Evolutionary conservation across 2,888 invertebrate species (phyloP).

Genomic region (Mythimna vitellina): DNA sequence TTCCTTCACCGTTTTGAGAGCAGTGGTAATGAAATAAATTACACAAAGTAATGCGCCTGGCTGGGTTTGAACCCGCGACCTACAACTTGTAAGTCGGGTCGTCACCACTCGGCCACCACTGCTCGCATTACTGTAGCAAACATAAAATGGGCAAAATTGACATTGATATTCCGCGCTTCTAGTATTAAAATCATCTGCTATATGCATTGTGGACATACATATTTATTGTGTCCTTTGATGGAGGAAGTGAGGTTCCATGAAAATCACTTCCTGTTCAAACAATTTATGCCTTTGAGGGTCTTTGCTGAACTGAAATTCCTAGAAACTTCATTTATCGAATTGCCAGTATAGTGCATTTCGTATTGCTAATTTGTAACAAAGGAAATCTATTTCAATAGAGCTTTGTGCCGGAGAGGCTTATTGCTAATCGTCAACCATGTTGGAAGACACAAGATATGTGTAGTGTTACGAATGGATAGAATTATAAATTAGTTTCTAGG

Average conservation of each 20-base stretch:
- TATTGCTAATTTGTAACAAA: constrained; percentile 1
- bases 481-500: too few relatives aligned
- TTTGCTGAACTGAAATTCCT: background rate
- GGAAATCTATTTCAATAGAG: background rate
- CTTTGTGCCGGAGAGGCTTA: background rate
- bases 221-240: background rate
- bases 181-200: too few relatives aligned
- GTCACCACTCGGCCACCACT: too few relatives aligned
- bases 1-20: too few relatives aligned
- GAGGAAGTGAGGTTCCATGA: background rate
- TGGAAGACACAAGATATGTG: background rate
- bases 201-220: background rate
- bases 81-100: too few relatives aligned
- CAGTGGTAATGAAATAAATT: too few relatives aligned
- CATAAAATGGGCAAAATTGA: too few relatives aligned
- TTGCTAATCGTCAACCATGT: background rate
- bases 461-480: background rate
- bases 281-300: background rate
- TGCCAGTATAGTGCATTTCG: background rate
- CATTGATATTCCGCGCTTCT: too few relatives aligned
- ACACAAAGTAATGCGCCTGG: too few relatives aligned
- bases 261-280: background rate
- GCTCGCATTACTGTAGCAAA: too few relatives aligned
- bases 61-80: too few relatives aligned
- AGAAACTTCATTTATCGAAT: background rate